Conservation (phyloP, 2,797 vertebrate genomes). For the Streptopelia turtur region DNA sequence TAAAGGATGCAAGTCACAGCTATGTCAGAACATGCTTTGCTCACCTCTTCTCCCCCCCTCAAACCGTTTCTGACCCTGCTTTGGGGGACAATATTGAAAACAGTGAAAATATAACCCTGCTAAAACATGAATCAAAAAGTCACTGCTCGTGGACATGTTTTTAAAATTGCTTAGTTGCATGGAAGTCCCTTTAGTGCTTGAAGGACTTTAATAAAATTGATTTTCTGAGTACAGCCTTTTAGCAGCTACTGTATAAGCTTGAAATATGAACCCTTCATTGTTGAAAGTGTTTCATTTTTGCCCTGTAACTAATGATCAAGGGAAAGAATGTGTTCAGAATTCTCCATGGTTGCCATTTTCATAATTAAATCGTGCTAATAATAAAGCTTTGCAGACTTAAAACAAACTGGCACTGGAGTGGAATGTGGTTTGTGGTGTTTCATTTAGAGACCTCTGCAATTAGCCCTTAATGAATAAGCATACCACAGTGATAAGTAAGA, state of each 20-base stretch:
- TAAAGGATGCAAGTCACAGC: constrained; percentile 71
- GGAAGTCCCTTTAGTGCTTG: constrained; percentile 94
- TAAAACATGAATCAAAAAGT: constrained; percentile 92
- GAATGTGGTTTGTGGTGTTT: constrained; percentile 84
- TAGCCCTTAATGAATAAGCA: constrained; percentile 83
- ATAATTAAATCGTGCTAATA: constrained; percentile 99
- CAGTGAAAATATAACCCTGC: constrained; percentile 88
- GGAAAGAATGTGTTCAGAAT: constrained; percentile 94
- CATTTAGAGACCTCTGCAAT: constrained; percentile 89
- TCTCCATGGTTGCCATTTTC: constrained; percentile 95
- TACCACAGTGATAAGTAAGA: constrained; percentile 80
- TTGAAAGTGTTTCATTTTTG: constrained; percentile 96
- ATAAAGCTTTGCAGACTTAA: constrained; percentile 95
- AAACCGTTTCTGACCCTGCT: constrained; percentile 87
- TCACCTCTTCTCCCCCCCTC: constrained; percentile 46
- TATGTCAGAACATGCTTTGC: constrained; percentile 62
- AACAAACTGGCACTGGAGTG: constrained; percentile 88
- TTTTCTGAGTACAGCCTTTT: constrained; percentile 98
- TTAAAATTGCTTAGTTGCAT: constrained; percentile 98
- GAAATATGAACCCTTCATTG: constrained; percentile 99
- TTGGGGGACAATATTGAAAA: constrained; percentile 88
- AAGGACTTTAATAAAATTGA: constrained; percentile 99
- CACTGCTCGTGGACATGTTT: constrained; percentile 87
- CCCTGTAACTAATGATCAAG: constrained; percentile 95
- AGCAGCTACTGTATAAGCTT: constrained; percentile 94